Evolutionary conservation across 1,140 invertebrate genomes (phyloP).

Genomic region (Caerostris extrusa): DNA sequence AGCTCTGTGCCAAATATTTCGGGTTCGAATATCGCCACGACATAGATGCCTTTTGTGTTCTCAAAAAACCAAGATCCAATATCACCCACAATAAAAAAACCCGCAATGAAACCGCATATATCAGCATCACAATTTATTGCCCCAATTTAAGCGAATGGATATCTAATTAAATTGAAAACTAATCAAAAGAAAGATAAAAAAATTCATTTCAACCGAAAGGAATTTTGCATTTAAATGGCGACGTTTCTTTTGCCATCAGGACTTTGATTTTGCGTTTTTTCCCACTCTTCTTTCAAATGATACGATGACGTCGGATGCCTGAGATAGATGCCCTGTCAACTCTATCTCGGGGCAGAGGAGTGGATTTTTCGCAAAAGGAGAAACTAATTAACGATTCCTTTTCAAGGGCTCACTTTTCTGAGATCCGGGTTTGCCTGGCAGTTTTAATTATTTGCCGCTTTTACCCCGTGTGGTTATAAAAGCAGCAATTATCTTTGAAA

Average conservation of each 20-base stretch:
- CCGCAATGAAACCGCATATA: neutral
- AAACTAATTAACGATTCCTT: too few relatives aligned
- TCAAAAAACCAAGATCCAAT: neutral
- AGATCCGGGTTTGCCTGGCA: neutral
- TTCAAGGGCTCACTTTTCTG: too few relatives aligned
- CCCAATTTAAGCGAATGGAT: slow-evolving; percentile 20
- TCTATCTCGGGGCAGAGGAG: too few relatives aligned
- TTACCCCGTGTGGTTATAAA: neutral
- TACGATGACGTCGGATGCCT: too few relatives aligned
- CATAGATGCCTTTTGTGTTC: too few relatives aligned
- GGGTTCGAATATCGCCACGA: too few relatives aligned
- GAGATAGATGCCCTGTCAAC: too few relatives aligned
- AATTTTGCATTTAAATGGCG: neutral
- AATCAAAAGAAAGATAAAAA: slow-evolving; percentile 21
- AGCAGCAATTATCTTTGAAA: neutral
- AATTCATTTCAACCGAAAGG: neutral
- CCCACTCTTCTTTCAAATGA: neutral
- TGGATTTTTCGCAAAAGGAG: too few relatives aligned
- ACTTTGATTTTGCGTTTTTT: slow-evolving; percentile 26
- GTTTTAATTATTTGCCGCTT: neutral
- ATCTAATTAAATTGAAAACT: slow-evolving; percentile 47
- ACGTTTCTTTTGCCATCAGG: neutral
- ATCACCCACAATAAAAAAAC: neutral
- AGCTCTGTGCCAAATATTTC: too few relatives aligned
- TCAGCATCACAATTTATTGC: neutral